Percentiles rank a stretch among this genome's conserved stretches.
These are phyloP conservation scores for Actias luna DNA, from an alignment of 2,888 invertebrate genomes.

Conservation along the genomic window DNA sequence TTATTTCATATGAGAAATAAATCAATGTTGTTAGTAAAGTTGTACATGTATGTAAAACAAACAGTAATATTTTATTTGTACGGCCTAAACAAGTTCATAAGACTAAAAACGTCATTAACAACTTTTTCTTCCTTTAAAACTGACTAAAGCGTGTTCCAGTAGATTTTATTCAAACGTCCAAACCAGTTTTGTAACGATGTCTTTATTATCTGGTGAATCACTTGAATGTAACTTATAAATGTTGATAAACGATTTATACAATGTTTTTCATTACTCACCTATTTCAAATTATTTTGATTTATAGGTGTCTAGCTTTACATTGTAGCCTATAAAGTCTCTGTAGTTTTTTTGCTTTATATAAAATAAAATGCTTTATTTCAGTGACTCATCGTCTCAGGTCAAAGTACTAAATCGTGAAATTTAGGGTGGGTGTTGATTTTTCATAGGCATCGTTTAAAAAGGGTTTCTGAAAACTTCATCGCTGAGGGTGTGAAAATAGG, in stretches of 20 bases:
- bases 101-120: constrained; percentile 9
- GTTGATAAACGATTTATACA: constrained; percentile 40
- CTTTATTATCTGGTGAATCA: constrained; percentile 74
- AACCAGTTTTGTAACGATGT: constrained; percentile 75
- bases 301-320: too few species aligned
- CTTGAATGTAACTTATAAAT: constrained; percentile 46
- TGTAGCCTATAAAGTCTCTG: too few species aligned
- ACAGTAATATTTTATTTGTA: not conserved
- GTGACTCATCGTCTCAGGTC: too few species aligned
- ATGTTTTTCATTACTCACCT: constrained; percentile 18
- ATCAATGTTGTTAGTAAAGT: too few species aligned
- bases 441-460: too few species aligned
- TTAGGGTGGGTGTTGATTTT: too few species aligned
- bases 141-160: constrained; percentile 13
- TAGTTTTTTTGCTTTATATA: too few species aligned
- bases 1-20: too few species aligned
- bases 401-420: too few species aligned
- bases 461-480: too few species aligned
- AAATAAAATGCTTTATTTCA: too few species aligned
- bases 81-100: not conserved
- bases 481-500: too few species aligned
- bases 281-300: constrained; percentile 3
- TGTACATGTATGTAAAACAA: not conserved
- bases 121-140: constrained; percentile 15
- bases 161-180: constrained; percentile 16